A percentile compares a stretch with the other conserved stretches of the same genome.
Evolutionary conservation across 2,797 vertebrate genomes (phyloP).

Genomic region (Atherinosoma microstoma): DNA sequence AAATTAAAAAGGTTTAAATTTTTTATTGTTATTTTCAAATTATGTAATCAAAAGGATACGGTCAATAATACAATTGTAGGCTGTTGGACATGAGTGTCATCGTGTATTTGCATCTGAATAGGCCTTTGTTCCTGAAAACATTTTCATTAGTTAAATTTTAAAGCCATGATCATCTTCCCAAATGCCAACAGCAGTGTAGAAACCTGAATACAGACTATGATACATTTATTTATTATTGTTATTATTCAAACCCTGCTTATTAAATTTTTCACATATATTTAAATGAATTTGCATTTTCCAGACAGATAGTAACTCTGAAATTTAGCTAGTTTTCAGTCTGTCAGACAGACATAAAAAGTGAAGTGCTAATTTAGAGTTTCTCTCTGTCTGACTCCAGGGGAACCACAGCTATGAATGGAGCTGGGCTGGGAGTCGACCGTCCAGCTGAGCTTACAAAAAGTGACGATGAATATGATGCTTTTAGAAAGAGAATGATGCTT

Average conservation of each 20-base stretch:
- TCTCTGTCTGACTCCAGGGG: constrained; percentile 80
- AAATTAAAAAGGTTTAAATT: neutral
- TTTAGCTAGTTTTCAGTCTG: neutral
- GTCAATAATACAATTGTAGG: too few relatives aligned
- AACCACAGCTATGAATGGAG: constrained; percentile 88
- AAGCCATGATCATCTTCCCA: neutral
- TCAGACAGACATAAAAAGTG: neutral
- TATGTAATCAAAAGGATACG: too few relatives aligned
- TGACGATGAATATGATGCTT: constrained; percentile 96
- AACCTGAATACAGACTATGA: neutral
- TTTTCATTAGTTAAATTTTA: neutral
- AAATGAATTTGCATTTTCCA: neutral
- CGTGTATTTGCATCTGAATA: neutral
- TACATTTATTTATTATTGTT: neutral
- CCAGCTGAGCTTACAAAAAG: constrained; percentile 89
- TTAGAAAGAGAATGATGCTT: constrained; percentile 98
- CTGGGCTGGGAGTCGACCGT: constrained; percentile 93
- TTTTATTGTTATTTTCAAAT: too few relatives aligned
- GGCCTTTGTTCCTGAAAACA: neutral
- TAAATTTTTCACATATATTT: neutral
- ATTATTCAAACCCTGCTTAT: neutral
- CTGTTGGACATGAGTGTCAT: neutral
- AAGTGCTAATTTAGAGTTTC: neutral
- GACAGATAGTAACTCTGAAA: neutral
- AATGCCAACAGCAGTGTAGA: neutral